These are phyloP conservation scores for Pachymerium ferrugineum DNA, from an alignment of 2,888 invertebrate genomes.

Conservation along the genomic window DNA sequence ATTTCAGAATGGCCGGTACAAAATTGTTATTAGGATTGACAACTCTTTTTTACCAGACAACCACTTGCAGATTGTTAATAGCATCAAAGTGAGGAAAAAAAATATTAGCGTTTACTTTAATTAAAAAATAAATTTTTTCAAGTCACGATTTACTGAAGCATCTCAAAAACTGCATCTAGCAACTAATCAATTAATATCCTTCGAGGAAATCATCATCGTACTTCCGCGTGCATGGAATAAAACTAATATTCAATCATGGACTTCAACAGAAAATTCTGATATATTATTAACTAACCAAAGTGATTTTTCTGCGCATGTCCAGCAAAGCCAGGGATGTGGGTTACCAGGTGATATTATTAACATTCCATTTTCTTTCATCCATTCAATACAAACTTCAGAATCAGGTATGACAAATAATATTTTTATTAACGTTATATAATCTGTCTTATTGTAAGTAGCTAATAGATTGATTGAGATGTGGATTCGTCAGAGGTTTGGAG, in stretches of 20 bases:
- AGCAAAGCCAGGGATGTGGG: background rate
- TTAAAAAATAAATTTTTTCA: background rate
- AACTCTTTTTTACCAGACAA: background rate
- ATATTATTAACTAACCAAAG: background rate
- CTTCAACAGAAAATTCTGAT: constrained; percentile 1
- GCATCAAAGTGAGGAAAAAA: background rate
- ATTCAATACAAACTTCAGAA: background rate
- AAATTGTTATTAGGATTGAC: background rate
- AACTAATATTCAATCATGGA: background rate
- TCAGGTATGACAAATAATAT: background rate
- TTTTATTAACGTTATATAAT: background rate
- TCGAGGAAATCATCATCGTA: background rate
- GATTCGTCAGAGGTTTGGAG: background rate
- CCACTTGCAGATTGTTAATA: background rate
- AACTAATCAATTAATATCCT: background rate
- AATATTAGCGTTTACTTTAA: background rate
- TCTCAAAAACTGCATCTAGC: background rate
- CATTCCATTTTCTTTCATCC: background rate
- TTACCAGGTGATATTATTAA: background rate
- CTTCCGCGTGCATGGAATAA: background rate
- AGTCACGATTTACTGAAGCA: background rate
- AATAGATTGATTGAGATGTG: background rate
- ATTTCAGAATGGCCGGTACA: background rate
- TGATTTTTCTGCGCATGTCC: background rate
- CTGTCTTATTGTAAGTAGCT: background rate